Percentiles rank a stretch among this genome's conserved stretches.
These are phyloP conservation scores for Malurus elegans DNA, from an alignment of 2,113 vertebrate genomes.

Conservation along the genomic window DNA sequence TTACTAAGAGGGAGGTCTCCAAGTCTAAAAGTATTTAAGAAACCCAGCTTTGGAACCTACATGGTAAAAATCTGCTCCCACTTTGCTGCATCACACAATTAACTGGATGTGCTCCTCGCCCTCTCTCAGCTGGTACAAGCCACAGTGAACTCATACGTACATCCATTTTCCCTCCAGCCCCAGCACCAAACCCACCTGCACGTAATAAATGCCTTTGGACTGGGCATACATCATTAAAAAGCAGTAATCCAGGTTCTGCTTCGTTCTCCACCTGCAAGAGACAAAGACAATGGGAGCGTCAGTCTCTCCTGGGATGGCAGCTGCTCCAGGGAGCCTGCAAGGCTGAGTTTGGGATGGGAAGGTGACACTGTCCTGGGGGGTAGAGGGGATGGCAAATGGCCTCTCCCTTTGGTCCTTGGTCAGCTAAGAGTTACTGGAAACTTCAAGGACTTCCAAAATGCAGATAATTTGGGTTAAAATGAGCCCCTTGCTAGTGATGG, in stretches of 20 bases:
- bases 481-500: background rate
- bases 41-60: background rate
- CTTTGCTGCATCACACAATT: background rate
- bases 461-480: background rate
- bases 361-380: background rate
- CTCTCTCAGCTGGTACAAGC: background rate
- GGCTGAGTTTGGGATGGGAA: background rate
- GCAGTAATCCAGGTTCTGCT: conserved; percentile 98
- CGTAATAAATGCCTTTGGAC: conserved; percentile 95
- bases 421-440: background rate
- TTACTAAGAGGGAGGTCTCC: background rate
- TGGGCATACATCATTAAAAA: conserved; percentile 99
- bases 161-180: background rate
- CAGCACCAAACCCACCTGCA: conserved; percentile 79
- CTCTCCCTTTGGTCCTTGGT: background rate
- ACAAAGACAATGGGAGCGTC: rapidly evolving
- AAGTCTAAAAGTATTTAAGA: background rate
- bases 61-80: background rate
- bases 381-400: background rate
- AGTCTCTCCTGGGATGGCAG: background rate
- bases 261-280: conserved; percentile 91
- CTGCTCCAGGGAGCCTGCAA: background rate
- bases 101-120: background rate
- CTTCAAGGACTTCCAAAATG: background rate
- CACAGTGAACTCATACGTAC: background rate